phyloP scores from a whole-genome alignment of 35 echinoderm and acorn worm genomes.

The Patiria miniata region DNA sequence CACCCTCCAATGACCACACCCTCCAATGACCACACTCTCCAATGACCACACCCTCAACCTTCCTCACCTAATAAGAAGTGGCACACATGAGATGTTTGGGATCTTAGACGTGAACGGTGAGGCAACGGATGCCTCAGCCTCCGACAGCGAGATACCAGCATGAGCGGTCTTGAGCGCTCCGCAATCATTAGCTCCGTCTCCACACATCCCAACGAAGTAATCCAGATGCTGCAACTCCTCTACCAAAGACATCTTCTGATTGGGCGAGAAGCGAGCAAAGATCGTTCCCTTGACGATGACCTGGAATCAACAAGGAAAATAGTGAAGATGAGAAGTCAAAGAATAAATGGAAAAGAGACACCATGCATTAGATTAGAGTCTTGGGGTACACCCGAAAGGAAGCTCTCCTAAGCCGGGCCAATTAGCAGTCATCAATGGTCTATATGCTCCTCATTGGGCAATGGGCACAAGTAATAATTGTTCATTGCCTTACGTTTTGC shows the following conservation, averaged over 20 bases:
- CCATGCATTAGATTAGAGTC: too few relatives aligned
- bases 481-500: conserved; percentile 31
- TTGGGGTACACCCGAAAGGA: too few relatives aligned
- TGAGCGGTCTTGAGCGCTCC: conserved; percentile 92
- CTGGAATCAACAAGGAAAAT: conserved; percentile 39
- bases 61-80: conserved; percentile 70
- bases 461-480: too few relatives aligned
- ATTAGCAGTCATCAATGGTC: too few relatives aligned
- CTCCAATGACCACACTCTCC: neutral
- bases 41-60: neutral
- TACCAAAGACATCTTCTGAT: conserved; percentile 70
- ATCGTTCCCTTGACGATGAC: conserved; percentile 51
- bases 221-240: conserved; percentile 53
- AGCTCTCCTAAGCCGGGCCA: too few relatives aligned
- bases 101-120: conserved; percentile 95
- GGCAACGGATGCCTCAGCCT: conserved; percentile 87
- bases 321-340: too few relatives aligned
- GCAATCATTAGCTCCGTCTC: conserved; percentile 95
- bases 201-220: conserved; percentile 82
- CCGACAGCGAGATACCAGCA: conserved; percentile 79
- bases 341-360: too few relatives aligned
- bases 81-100: conserved; percentile 84
- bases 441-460: too few relatives aligned
- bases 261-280: conserved; percentile 82
- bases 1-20: too few relatives aligned